Conservation (phyloP, 1,140 invertebrate genomes). For the Drosophila lacteicornis region DNA sequence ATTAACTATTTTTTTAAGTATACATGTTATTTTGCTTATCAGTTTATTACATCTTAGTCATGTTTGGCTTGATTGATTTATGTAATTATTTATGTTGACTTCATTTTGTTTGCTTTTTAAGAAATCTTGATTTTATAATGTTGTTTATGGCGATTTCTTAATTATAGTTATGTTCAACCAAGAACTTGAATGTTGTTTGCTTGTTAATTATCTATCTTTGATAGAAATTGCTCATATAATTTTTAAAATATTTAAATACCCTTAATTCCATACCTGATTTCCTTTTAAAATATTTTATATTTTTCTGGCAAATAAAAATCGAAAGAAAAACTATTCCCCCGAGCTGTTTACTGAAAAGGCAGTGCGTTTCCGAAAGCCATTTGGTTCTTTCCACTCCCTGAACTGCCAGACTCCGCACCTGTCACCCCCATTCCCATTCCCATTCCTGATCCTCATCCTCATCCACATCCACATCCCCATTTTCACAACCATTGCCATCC, state of each 20-base stretch:
- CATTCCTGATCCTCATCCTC: not conserved
- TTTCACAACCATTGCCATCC: slow-evolving; percentile 7
- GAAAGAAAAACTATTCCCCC: not conserved
- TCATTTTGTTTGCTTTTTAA: slow-evolving; percentile 3
- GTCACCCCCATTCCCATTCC: slow-evolving; percentile 43
- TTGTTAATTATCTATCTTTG: too few relatives aligned
- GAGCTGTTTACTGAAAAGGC: slow-evolving; percentile 23
- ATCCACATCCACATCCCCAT: slow-evolving; percentile 2
- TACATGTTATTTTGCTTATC: slow-evolving; percentile 9
- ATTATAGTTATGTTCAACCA: not conserved
- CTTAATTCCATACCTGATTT: not conserved
- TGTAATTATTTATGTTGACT: slow-evolving; percentile 7
- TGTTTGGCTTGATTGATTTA: slow-evolving; percentile 9
- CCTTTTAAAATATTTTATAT: not conserved
- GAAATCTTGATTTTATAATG: not conserved
- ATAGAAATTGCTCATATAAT: too few relatives aligned
- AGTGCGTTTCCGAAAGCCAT: slow-evolving; percentile 36
- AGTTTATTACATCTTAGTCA: slow-evolving; percentile 11
- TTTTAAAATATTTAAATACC: too few relatives aligned
- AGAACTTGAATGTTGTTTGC: not conserved
- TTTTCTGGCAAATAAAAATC: not conserved
- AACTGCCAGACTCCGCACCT: slow-evolving; percentile 57
- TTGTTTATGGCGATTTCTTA: not conserved
- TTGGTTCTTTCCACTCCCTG: slow-evolving; percentile 42
- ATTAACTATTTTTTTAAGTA: not conserved